Evolutionary conservation across 2,888 invertebrate species (phyloP), one percentile per base, ranked within the genome.

Genomic region (Rotaria macrura): DNA sequence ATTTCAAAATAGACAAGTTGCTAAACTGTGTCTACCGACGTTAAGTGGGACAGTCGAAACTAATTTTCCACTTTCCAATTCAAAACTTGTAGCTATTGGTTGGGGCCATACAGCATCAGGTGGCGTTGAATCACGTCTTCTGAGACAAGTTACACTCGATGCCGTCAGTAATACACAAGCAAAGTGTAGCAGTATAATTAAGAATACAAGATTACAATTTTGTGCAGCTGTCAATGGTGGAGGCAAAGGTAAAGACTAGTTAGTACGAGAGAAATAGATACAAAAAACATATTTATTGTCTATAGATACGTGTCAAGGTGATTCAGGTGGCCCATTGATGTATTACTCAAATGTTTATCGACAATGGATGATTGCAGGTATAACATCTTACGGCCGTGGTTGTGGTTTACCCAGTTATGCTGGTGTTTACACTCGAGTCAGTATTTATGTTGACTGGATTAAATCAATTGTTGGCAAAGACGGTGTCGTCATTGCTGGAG

Each of bases 271-370:
- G 1, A 20, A 65, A 29, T n/a, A n/a, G n/a, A n/a, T n/a, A 57
- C n/a, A 7, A n/a, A 0, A 29, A 10, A 29, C 12, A 9, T 57
- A n/a, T 54, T 25, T 54, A 1, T 54, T 25, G 4, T 54, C 20
- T 5, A 65, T 65, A 65, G 65, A 65, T 65, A 65, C 65, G 4
- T 79, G 79, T n/a, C 79, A 79, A 79, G 79, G 79, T 14, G 79
- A 79, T 79, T 43, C 43, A 23, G 79, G 79, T 25, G 79, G 79
- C 6, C 79, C 79, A 43, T 79, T 79, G 17, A 40, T 79, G 43
- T 79, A 25, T 40, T 79, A n/a, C n/a, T 43, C 79, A 25, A 0
- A 23, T 1, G 2, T 14, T 1, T n/a, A 79, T 12, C 34, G 25
- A 20, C 65, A 65, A 34, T 79, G 79, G 79, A 25, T 43, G 43